Conservation (phyloP, 2,113 vertebrate genomes). For the Rissa tridactyla region DNA sequence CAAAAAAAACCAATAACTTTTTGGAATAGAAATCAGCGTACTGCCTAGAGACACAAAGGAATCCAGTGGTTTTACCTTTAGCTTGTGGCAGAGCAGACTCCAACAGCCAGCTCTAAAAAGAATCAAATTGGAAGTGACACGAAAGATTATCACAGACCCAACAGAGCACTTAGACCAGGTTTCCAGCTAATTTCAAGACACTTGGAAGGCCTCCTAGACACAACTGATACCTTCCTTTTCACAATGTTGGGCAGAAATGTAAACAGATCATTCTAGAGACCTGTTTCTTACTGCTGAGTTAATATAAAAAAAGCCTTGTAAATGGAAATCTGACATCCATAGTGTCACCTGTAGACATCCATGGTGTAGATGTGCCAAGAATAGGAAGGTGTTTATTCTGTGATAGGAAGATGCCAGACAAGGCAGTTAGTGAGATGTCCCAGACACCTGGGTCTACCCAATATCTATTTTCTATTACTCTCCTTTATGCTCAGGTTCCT, state of each 20-base stretch:
- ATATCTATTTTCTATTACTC: not conserved
- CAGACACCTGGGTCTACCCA: not conserved
- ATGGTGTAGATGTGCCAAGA: not conserved
- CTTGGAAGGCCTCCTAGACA: not conserved
- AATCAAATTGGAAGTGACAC: not conserved
- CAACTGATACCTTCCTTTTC: not conserved
- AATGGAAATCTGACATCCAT: not conserved
- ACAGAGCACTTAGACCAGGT: not conserved
- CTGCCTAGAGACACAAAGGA: not conserved
- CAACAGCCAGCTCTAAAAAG: not conserved
- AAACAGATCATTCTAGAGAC: not conserved
- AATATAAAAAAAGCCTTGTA: not conserved
- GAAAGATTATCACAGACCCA: not conserved
- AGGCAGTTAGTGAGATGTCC: not conserved
- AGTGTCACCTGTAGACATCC: not conserved
- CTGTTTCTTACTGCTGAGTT: not conserved
- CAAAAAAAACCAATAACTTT: not conserved
- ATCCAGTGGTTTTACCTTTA: not conserved
- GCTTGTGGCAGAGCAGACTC: not conserved
- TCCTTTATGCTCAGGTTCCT: not conserved
- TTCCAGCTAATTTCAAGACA: not conserved
- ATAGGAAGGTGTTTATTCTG: not conserved
- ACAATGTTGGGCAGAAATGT: not conserved
- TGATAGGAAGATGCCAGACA: not conserved
- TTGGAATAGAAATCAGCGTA: not conserved